phyloP scores from a whole-genome alignment of 2,797 vertebrate genomes.

The Mustela erminea region DNA sequence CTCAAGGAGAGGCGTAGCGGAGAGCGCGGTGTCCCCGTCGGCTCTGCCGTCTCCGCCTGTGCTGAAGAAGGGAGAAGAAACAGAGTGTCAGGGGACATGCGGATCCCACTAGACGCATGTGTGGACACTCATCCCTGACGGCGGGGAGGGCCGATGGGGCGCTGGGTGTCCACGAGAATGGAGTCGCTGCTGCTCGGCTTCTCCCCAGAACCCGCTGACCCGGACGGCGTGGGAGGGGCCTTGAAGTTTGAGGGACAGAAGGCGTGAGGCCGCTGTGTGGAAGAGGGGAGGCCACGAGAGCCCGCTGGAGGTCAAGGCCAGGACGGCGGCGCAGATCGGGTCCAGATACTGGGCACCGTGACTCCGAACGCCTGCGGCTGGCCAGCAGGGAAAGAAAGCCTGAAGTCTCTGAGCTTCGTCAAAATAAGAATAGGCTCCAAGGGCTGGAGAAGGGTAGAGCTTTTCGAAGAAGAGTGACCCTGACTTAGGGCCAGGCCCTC shows the following conservation, averaged over 20 bases:
- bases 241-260: not conserved
- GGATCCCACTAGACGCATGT: too few relatives aligned
- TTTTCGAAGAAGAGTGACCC: not conserved
- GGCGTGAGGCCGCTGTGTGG: rapidly evolving
- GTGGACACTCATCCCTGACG: not conserved
- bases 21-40: rapidly evolving
- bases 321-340: rapidly evolving
- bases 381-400: not conserved
- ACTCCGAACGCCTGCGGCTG: not conserved
- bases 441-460: not conserved
- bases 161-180: too few relatives aligned
- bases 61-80: too few relatives aligned
- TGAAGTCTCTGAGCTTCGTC: not conserved
- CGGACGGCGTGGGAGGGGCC: too few relatives aligned
- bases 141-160: not conserved
- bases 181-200: rapidly evolving
- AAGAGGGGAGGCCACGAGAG: rapidly evolving
- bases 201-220: rapidly evolving
- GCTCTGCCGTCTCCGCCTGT: rapidly evolving
- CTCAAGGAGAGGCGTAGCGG: too few relatives aligned
- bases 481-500: not conserved
- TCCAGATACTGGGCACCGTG: rapidly evolving
- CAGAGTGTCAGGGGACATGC: rapidly evolving
- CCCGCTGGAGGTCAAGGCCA: not conserved
- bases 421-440: not conserved